These are phyloP conservation scores for Pachyramphus minor DNA, from an alignment of 2,113 vertebrate genomes.

Conservation along the genomic window DNA sequence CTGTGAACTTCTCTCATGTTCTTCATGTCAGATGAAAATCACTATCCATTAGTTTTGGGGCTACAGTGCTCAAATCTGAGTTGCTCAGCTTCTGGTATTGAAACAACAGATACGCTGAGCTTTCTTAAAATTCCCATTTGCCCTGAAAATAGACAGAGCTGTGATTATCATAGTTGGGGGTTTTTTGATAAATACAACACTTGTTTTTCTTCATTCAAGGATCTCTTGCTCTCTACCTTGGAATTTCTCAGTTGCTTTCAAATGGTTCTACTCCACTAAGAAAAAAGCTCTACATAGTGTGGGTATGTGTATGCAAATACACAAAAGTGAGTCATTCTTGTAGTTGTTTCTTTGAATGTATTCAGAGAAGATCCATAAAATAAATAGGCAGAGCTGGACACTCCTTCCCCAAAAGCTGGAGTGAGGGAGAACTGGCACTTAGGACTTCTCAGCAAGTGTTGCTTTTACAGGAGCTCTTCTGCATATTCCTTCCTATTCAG, in stretches of 20 bases:
- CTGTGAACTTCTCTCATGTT: neutral
- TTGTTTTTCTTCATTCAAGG: neutral
- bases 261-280: neutral
- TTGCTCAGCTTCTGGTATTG: neutral
- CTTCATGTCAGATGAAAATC: neutral
- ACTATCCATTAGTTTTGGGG: neutral
- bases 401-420: neutral
- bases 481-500: neutral
- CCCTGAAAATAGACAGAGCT: neutral
- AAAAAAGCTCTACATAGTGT: neutral
- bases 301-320: neutral
- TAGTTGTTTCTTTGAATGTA: neutral
- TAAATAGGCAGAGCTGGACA: neutral
- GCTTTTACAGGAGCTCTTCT: neutral
- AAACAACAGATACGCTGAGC: neutral
- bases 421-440: neutral
- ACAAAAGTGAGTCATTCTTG: neutral
- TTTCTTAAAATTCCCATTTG: neutral
- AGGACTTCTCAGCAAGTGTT: neutral
- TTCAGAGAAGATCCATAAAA: neutral
- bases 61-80: neutral
- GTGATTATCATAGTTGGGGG: neutral
- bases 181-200: neutral
- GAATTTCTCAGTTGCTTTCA: neutral
- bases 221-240: neutral